Percentiles rank a stretch among this genome's conserved stretches.
Conservation (phyloP, 2,113 vertebrate genomes). For the Pelecanoides urinatrix region DNA sequence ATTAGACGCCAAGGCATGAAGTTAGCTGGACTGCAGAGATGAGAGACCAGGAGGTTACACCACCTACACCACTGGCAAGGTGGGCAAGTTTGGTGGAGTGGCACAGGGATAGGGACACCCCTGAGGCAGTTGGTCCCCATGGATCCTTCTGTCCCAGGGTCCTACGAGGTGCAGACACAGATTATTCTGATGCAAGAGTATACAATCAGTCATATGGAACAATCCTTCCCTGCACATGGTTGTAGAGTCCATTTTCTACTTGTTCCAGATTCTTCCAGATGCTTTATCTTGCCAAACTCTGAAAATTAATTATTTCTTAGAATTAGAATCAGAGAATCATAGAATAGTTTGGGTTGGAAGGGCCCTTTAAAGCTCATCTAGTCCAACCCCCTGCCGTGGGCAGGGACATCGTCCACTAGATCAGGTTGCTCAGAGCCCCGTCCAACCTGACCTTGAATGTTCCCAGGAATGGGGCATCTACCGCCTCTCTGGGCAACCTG, state of each 20-base stretch:
- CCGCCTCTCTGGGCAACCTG: too few relatives aligned
- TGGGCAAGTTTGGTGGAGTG: not conserved
- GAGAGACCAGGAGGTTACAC: not conserved
- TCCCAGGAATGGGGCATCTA: too few relatives aligned
- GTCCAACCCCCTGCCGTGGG: too few relatives aligned
- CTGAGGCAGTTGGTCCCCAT: not conserved
- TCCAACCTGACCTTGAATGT: too few relatives aligned
- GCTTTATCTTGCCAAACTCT: not conserved
- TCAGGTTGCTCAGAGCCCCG: too few relatives aligned
- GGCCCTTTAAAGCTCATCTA: too few relatives aligned
- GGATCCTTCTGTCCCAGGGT: not conserved
- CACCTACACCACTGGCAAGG: not conserved
- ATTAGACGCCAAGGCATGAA: not conserved
- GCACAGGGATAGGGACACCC: fast-evolving
- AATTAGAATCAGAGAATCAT: not conserved
- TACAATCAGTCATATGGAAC: not conserved
- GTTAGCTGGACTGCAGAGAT: not conserved
- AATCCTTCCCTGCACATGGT: not conserved
- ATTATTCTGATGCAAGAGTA: not conserved
- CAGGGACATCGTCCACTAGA: too few relatives aligned
- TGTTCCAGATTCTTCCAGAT: not conserved
- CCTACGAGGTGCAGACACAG: fast-evolving
- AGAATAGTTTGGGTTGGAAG: too few relatives aligned
- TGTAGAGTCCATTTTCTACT: not conserved
- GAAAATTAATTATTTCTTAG: not conserved